Base-by-base conservation (phyloP, 2,113 vertebrate species). In the Centropus unirufus region DNA sequence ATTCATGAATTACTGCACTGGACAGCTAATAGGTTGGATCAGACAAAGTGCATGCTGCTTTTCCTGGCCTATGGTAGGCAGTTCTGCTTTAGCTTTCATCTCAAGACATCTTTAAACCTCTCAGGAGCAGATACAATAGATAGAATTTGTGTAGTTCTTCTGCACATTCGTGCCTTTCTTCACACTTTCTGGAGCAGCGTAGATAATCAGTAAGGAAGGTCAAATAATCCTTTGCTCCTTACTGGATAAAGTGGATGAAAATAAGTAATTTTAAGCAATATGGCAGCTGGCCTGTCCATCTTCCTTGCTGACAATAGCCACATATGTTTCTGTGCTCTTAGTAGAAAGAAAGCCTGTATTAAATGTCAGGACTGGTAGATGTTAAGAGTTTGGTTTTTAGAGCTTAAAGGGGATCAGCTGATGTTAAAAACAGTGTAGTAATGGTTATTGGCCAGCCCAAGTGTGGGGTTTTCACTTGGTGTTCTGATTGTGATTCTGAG, bases 11-110 rank as follows among this genome's bases (percentile, higher is more conserved):
- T 88, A 77, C 29, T 87, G 80, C 24, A 36, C 21, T 0, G 22
- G 55, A 75, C 74, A 85, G 75, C 68, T 95, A 89, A 66, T 49
- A n/a, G 34, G 6, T 46, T 91, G 77, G 68, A 36, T 84, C 52
- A 75, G 62, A 69, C 0, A 1, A 32, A 75, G 23, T 0, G 5
- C 20, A 57, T 1, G 0, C 75, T 0, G 0, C 68, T 66, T 90
- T n/a, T 16, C 11, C 39, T 26, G 63, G 67, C n/a, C 39, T 0
- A 0, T 20, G 20, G 54, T 54, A 39, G 62, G 10, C 49, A 73
- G 62, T 44, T 90, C 83, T 83, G 24, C 57, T 66, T 72, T 61
- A 44, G 24, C 12, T 86, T 94, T 85, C 42, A 67, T 11, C 22
- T 27, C 8, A 49, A 72, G 59, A 2, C 29, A 63, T 73, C 62